Conservation (phyloP, 2,888 invertebrate genomes). For the Lacanobia oleracea region DNA sequence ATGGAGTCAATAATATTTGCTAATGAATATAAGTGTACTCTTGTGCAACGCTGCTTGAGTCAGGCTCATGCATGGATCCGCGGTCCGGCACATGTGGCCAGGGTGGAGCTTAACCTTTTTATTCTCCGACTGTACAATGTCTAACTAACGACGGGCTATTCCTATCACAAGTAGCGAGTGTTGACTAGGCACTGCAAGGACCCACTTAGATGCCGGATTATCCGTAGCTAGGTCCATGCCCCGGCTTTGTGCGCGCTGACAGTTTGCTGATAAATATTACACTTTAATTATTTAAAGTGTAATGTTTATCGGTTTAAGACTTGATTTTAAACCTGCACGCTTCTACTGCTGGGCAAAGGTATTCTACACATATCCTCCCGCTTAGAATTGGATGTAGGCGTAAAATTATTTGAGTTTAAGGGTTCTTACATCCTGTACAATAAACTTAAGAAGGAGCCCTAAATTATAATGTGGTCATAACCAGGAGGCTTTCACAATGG, state of each 20-base stretch:
- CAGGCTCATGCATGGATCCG: neutral
- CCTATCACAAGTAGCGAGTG: too few species aligned
- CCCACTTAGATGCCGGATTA: constrained; percentile 10
- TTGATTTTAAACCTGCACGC: too few species aligned
- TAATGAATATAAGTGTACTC: neutral
- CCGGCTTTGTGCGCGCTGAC: neutral
- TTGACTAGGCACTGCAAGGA: neutral
- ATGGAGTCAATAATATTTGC: neutral
- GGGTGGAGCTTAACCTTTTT: too few species aligned
- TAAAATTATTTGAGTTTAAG: too few species aligned
- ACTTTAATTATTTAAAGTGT: too few species aligned
- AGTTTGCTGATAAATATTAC: neutral
- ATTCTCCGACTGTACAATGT: neutral
- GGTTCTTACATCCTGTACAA: too few species aligned
- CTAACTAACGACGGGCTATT: too few species aligned
- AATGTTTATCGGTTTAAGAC: too few species aligned
- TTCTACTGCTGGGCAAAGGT: too few species aligned
- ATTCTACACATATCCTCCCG: too few species aligned
- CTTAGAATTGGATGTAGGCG: too few species aligned
- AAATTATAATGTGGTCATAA: neutral
- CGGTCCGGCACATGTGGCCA: neutral
- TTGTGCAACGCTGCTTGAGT: neutral
- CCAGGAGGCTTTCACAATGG: constrained; percentile 1
- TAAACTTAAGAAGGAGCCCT: neutral
- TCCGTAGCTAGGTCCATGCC: constrained; percentile 5